phyloP scores from a whole-genome alignment of 2,888 invertebrate species.

The Brachynemurus nebulosus region DNA sequence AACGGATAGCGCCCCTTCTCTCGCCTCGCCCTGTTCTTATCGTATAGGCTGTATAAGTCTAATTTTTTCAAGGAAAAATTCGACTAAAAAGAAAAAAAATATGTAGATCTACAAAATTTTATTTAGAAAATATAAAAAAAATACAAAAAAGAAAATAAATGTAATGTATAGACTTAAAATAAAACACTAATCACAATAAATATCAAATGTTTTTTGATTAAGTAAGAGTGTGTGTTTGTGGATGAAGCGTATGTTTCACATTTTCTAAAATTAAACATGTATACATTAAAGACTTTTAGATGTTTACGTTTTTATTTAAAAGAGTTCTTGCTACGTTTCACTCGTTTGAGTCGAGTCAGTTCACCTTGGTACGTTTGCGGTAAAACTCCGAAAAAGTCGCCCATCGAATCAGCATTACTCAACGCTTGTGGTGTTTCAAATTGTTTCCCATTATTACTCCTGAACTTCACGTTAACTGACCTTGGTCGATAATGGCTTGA shows the following conservation, averaged over 20 bases:
- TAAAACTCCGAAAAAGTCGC: constrained; percentile 28
- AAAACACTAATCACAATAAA: not conserved
- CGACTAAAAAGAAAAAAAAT: too few species aligned
- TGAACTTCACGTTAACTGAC: constrained; percentile 7
- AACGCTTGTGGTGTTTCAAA: not conserved
- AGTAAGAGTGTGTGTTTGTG: not conserved
- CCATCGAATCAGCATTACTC: too few species aligned
- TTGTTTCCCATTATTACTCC: constrained; percentile 10
- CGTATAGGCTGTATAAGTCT: too few species aligned
- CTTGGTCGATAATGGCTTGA: constrained; percentile 6
- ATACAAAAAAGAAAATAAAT: too few species aligned
- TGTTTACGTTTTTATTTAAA: not conserved
- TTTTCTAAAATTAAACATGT: too few species aligned
- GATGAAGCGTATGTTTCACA: too few species aligned
- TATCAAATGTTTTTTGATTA: not conserved
- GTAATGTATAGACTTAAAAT: not conserved
- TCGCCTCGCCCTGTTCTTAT: too few species aligned
- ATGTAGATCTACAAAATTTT: too few species aligned
- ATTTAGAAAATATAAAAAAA: too few species aligned
- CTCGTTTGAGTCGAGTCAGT: constrained; percentile 29
- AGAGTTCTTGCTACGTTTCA: constrained; percentile 21
- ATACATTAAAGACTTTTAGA: not conserved
- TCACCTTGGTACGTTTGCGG: constrained; percentile 30
- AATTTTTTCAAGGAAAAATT: too few species aligned
- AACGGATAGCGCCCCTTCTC: too few species aligned